Evolutionary conservation across 2,888 invertebrate genomes (phyloP).

Genomic region (Sinentomon sp.): DNA sequence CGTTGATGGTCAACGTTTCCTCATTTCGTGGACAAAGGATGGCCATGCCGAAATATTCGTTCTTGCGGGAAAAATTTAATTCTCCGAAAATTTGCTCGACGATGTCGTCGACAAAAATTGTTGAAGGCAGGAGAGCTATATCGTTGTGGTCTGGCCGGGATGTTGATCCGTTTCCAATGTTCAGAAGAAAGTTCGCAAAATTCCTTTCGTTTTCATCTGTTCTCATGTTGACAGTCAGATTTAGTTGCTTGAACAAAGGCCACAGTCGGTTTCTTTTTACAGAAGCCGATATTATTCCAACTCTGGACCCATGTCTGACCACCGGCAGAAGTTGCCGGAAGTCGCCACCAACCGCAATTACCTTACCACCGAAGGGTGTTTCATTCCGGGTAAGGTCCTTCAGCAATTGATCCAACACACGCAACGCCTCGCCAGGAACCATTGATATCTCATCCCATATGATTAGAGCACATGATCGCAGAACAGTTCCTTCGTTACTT

Average conservation of each 20-base stretch:
- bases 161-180: conserved; percentile 5
- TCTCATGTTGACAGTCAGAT: conserved; percentile 4
- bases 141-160: too few relatives aligned
- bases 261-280: not conserved
- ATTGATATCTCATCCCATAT: conserved; percentile 13
- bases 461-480: conserved; percentile 10
- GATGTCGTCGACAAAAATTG: too few relatives aligned
- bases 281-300: not conserved
- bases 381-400: conserved; percentile 7
- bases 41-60: too few relatives aligned
- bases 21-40: too few relatives aligned
- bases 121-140: too few relatives aligned
- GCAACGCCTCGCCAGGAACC: conserved; percentile 7
- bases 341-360: not conserved
- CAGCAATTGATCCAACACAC: conserved; percentile 7
- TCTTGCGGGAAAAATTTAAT: too few relatives aligned
- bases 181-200: not conserved
- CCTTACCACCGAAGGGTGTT: not conserved
- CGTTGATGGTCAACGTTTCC: not conserved
- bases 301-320: not conserved
- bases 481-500: conserved; percentile 7
- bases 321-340: not conserved
- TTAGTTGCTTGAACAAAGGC: not conserved
- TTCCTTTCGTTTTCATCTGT: not conserved
- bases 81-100: too few relatives aligned